Evolutionary conservation across 2,888 invertebrate species (phyloP).

Genomic region (Teleiodes luculella): DNA sequence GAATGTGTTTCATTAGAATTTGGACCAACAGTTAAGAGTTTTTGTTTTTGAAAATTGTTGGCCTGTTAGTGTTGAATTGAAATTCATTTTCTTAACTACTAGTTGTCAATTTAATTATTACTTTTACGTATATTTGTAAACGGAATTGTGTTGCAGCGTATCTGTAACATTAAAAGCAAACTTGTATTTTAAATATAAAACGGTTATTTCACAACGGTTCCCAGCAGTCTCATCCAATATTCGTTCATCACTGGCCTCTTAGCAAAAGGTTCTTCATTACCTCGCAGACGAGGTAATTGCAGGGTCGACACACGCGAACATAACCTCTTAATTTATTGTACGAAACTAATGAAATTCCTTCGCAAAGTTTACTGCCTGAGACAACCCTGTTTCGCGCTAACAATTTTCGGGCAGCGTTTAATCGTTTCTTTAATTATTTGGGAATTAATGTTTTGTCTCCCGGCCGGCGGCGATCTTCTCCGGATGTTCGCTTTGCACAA

Average conservation of each 20-base stretch:
- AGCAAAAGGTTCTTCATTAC: slow-evolving; percentile 68
- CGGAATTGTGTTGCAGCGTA: no score
- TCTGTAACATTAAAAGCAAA: no score
- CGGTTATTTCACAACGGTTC: no score
- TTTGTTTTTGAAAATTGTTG: no score
- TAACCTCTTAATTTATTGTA: slow-evolving; percentile 79
- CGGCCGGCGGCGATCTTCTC: slow-evolving; percentile 44
- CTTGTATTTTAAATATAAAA: no score
- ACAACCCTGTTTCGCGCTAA: slow-evolving; percentile 70
- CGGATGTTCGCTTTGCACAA: slow-evolving; percentile 29
- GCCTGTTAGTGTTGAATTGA: no score
- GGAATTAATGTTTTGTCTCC: slow-evolving; percentile 62
- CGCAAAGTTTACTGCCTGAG: slow-evolving; percentile 73
- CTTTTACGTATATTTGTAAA: no score
- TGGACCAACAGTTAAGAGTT: no score
- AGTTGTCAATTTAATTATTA: no score
- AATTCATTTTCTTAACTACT: no score
- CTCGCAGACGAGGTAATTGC: slow-evolving; percentile 71
- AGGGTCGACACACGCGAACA: slow-evolving; percentile 76
- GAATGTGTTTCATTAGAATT: no score
- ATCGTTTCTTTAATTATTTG: slow-evolving; percentile 76
- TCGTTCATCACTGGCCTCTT: slow-evolving; percentile 30
- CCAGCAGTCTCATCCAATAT: slow-evolving; percentile 33
- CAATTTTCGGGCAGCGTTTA: slow-evolving; percentile 68
- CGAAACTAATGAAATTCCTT: slow-evolving; percentile 78